Base-by-base conservation (phyloP, 2,113 vertebrate species). In the Austrofundulus limnaeus region DNA sequence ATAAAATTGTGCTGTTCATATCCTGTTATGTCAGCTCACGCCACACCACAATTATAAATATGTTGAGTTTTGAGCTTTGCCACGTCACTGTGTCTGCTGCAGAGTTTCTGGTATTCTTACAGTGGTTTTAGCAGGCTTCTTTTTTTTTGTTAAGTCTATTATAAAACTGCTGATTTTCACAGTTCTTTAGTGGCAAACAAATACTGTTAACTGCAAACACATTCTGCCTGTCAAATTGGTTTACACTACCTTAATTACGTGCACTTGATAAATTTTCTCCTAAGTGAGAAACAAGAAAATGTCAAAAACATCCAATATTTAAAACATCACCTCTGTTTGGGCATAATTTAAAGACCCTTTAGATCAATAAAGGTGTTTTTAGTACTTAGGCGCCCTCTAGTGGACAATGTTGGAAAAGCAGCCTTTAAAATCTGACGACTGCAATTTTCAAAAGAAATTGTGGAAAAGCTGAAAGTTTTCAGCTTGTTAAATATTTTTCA, bases 371-470 rank as follows among this genome's bases (percentile, higher is more conserved):
- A n/a, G 17, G 37, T 11, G 8, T 61, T 52, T 25, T 6, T 65
- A 66, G 52, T 51, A 39, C 43, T 25, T 25, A 16, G 21, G 1
- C 38, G 28, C 74, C 61, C 66, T 39, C 74, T 71, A 71, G 67
- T 71, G 74, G 41, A 60, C 0, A 1, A 20, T 2, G n/a, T 34
- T 2, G 14, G 13, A 56, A 16, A 3, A 55, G 1, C 42, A 15
- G 7, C 15, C 13, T 16, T 41, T 41, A 15, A 41, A 41, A 15
- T 11, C 3, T 11, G 5, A 13, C 3, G 16, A 41, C 28, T 28
- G 7, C 28, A 28, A 28, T 28, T 28, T 28, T 28, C 3, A 17
- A 15, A 43, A 17, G 16, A 43, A 43, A 34, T 28, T 28, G 25
- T 28, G 25, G 25, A 28, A 28, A 28, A 28, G 25, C 7, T 28